phyloP scores from a whole-genome alignment of 2,113 vertebrate species.

The Ailurus styani region DNA sequence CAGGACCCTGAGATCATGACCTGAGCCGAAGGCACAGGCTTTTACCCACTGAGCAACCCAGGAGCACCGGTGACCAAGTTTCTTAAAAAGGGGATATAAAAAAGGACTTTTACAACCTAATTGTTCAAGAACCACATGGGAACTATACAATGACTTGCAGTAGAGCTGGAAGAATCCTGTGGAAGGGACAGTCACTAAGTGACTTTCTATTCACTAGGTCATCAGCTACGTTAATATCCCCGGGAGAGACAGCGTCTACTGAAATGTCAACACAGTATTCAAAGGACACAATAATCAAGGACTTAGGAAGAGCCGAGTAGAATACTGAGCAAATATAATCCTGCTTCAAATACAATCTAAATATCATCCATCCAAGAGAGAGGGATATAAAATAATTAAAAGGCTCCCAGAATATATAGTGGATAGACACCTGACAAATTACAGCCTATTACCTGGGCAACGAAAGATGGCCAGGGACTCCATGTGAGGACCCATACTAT shows the following conservation, averaged over 20 bases:
- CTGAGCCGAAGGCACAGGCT: no score
- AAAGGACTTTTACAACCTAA: background rate
- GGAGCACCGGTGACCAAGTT: background rate
- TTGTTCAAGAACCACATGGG: background rate
- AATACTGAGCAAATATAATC: constrained; percentile 33
- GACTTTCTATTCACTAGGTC: constrained; percentile 8
- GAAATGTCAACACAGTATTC: constrained; percentile 17
- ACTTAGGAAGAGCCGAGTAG: background rate
- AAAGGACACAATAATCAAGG: background rate
- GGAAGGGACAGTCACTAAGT: constrained; percentile 11
- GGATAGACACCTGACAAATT: background rate
- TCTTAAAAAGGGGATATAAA: background rate
- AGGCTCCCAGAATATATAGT: background rate
- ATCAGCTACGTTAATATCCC: background rate
- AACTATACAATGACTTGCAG: background rate
- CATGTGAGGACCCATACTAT: background rate
- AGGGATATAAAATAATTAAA: background rate
- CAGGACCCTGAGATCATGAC: no score
- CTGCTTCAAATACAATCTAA: background rate
- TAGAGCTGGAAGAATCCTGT: background rate
- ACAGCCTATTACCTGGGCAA: background rate
- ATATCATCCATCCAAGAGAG: background rate
- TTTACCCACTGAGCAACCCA: no score
- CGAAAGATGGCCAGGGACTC: background rate
- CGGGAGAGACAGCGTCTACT: background rate